phyloP scores from a whole-genome alignment of 2,888 invertebrate genomes.

The Lampropteryx suffumata region DNA sequence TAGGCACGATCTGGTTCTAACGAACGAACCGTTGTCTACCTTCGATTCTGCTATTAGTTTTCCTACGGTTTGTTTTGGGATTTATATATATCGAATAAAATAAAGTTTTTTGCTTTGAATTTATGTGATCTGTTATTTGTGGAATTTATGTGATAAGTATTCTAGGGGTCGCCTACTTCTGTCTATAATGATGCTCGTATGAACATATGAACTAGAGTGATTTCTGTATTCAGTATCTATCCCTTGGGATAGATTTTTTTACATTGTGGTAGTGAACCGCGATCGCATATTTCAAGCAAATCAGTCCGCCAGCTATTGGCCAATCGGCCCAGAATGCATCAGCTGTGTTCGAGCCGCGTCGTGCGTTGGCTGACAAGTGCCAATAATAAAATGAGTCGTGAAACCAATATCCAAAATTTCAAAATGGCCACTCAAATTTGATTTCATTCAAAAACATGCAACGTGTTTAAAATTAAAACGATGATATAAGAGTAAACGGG shows the following conservation, averaged over 20 bases:
- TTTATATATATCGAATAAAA: too few species aligned
- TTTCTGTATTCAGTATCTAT: too few species aligned
- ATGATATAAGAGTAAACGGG: neutral
- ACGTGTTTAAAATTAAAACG: neutral
- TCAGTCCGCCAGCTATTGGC: conserved; percentile 51
- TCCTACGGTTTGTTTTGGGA: too few species aligned
- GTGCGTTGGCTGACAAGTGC: conserved; percentile 43
- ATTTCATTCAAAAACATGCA: neutral
- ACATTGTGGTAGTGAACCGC: conserved; percentile 33
- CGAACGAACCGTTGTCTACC: conserved; percentile 47
- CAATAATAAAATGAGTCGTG: conserved; percentile 42
- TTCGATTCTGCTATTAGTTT: conserved; percentile 39
- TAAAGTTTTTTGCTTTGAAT: too few species aligned
- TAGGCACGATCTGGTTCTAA: conserved; percentile 67
- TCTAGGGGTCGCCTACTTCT: too few species aligned
- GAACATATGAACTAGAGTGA: too few species aligned
- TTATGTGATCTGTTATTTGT: too few species aligned
- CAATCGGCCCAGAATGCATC: conserved; percentile 67
- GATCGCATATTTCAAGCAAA: conserved; percentile 40
- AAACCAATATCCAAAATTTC: conserved; percentile 20
- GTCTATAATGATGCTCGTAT: too few species aligned
- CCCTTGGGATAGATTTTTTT: too few species aligned
- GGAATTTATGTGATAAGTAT: too few species aligned
- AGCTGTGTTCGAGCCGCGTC: conserved; percentile 40
- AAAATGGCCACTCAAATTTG: neutral